A percentile compares a stretch with the other conserved stretches of the same genome.
Conservation (phyloP, 2,888 invertebrate genomes). For the Sicus ferrugineus region DNA sequence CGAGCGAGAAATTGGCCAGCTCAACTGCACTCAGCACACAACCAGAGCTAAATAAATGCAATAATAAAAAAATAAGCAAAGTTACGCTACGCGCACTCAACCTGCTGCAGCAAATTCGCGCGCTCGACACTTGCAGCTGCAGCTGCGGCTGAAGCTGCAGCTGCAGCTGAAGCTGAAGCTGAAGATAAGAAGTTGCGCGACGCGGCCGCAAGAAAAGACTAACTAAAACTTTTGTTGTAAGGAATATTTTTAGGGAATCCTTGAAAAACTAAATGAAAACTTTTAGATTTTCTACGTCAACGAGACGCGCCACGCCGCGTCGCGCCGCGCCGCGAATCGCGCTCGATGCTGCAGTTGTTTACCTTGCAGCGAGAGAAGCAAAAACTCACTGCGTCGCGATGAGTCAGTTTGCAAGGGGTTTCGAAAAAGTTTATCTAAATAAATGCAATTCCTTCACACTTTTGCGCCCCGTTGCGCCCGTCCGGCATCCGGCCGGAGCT, state of each 20-base stretch:
- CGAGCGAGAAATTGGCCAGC: background rate
- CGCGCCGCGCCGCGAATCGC: background rate
- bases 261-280: slow-evolving; percentile 13
- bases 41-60: slow-evolving; percentile 28
- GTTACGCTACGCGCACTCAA: background rate
- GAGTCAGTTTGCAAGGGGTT: slow-evolving; percentile 5
- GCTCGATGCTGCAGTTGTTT: background rate
- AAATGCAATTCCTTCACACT: slow-evolving; percentile 3
- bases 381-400: background rate
- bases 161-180: background rate
- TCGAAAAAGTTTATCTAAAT: slow-evolving; percentile 4
- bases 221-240: slow-evolving; percentile 2
- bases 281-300: background rate
- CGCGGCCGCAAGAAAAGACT: slow-evolving; percentile 11
- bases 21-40: slow-evolving; percentile 29
- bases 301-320: background rate
- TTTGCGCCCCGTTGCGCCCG: background rate
- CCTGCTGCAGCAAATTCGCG: slow-evolving; percentile 27
- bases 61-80: slow-evolving; percentile 27
- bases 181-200: too few relatives aligned
- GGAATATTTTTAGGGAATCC: background rate
- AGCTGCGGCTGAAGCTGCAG: background rate
- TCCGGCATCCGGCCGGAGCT: too few relatives aligned
- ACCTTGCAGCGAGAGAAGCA: background rate
- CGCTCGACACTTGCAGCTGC: slow-evolving; percentile 39